phyloP scores from a whole-genome alignment of 2,888 invertebrate genomes.

The Euplexia lucipara region DNA sequence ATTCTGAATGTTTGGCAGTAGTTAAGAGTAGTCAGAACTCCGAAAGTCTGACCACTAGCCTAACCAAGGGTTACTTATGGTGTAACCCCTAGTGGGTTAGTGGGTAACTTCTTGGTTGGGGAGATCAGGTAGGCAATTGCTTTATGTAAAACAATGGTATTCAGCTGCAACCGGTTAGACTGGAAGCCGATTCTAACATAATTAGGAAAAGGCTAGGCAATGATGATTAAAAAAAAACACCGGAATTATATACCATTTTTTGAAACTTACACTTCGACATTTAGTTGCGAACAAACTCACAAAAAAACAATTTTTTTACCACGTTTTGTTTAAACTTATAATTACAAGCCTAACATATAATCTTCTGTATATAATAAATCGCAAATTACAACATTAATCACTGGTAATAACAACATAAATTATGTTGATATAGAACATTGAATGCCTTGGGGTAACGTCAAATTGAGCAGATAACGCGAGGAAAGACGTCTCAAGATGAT shows the following conservation, averaged over 20 bases:
- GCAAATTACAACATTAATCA: slow-evolving; percentile 87
- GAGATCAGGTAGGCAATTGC: too few relatives aligned
- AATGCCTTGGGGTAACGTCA: slow-evolving; percentile 83
- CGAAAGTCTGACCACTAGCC: too few relatives aligned
- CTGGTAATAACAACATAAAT: slow-evolving; percentile 86
- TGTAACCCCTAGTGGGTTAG: too few relatives aligned
- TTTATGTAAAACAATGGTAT: too few relatives aligned
- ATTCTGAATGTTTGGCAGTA: too few relatives aligned
- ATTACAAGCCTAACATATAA: slow-evolving; percentile 59
- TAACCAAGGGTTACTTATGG: too few relatives aligned
- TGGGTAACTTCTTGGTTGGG: too few relatives aligned
- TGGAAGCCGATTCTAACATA: too few relatives aligned
- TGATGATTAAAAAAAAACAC: too few relatives aligned
- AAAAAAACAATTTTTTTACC: slow-evolving; percentile 41
- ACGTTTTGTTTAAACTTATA: slow-evolving; percentile 50
- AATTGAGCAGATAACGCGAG: slow-evolving; percentile 83
- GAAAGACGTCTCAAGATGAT: slow-evolving; percentile 82
- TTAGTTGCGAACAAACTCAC: slow-evolving; percentile 26
- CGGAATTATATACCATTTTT: slow-evolving; percentile 4
- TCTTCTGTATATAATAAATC: slow-evolving; percentile 69
- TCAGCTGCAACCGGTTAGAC: too few relatives aligned
- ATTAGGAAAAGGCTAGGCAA: too few relatives aligned
- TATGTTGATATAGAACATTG: slow-evolving; percentile 85
- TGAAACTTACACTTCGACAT: slow-evolving; percentile 41
- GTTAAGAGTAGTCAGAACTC: too few relatives aligned